Evolutionary conservation across 2,888 invertebrate genomes (phyloP).

Genomic region (Andrena chrysosceles): DNA sequence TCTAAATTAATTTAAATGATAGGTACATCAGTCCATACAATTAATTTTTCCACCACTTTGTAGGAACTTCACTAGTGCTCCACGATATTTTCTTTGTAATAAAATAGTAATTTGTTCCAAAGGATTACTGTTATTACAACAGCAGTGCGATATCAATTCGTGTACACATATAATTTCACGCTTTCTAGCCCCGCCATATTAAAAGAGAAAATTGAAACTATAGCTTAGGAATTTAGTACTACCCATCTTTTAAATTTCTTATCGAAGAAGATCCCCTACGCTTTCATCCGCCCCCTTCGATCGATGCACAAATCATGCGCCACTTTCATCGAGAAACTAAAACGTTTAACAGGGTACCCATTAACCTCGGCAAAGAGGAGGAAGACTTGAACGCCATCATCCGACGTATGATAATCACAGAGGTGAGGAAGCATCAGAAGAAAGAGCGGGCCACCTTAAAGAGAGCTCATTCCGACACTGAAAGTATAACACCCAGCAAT

Average conservation of each 20-base stretch:
- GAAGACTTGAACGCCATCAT: constrained; percentile 52
- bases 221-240: not conserved
- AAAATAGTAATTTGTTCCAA: too few species aligned
- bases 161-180: constrained; percentile 27
- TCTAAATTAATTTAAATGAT: not conserved
- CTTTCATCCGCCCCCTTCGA: not conserved
- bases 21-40: too few species aligned
- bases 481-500: constrained; percentile 19
- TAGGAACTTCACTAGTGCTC: too few species aligned
- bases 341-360: constrained; percentile 4
- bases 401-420: constrained; percentile 55
- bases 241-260: constrained; percentile 34
- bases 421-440: constrained; percentile 53
- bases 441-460: constrained; percentile 41
- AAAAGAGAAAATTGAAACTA: not conserved
- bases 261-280: not conserved
- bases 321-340: constrained; percentile 25
- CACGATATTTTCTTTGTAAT: too few species aligned
- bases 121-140: too few species aligned
- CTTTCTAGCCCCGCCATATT: constrained; percentile 34
- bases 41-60: too few species aligned
- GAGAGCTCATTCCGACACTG: constrained; percentile 57
- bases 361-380: constrained; percentile 31
- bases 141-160: not conserved
- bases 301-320: not conserved